Base-by-base conservation (phyloP, 2,888 invertebrate genomes). In the Himalopsyche tibetana region DNA sequence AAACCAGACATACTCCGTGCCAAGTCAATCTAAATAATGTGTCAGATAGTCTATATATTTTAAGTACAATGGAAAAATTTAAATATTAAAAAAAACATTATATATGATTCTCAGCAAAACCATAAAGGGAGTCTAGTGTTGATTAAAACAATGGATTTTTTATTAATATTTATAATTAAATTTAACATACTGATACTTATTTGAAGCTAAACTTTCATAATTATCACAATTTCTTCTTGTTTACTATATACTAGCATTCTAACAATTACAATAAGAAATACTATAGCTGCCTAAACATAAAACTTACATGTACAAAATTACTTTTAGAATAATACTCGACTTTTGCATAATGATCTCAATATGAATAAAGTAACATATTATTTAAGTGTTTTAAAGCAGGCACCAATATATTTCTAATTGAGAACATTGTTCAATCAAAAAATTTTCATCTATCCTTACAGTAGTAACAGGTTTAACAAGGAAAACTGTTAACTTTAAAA, bases 201-300 rank as follows among this genome's bases (percentile, higher is more conserved):
- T 38, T 74, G 28, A 36, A 36, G 28, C 6, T 74, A 36, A 74
- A 74, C 2, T 1, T 12, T 36, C 36, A 74, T 74, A 74, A 36
- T 74, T 74, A 74, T 74, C 74, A 74, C 74, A 74, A 74, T 74
- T 28, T 74, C 36, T 74, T 74, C 74, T 36, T 74, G 36, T 36
- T 36, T 74, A 74, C 74, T 6, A 51, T 51, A 5, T 74, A 36
- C 74, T 74, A 74, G 74, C 74, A 12, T 74, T 74, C 36, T 36
- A 74, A 74, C 12, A 69, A 28, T 17, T 69, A 11, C 36, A 19
- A 28, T 69, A 28, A 9, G 36, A 69, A 74, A 74, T 74, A 51
- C 51, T 51, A 15, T 63, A 63, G 63, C 63, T 63, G 63, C 63
- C 19, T 63, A 9, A 28, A 19, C 19, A 63, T 5, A 51, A 51